Evolutionary conservation across 2,113 vertebrate species (phyloP), one percentile per base, ranked within the genome.

Genomic region (Amphiprion percula): DNA sequence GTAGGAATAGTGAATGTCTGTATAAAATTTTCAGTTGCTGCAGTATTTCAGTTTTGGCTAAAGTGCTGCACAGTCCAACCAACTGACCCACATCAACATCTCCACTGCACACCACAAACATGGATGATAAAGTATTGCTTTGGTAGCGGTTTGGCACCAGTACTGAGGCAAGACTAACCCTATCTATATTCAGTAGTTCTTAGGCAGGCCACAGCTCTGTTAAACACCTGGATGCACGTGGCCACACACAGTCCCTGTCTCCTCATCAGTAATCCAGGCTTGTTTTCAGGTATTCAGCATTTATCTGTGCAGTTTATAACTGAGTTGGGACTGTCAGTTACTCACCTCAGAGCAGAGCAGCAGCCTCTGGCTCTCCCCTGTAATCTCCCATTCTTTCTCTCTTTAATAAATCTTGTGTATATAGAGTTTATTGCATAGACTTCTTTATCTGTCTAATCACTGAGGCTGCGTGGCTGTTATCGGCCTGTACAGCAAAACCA

Each of bases 321-420:
- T 33, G 8, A 58, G 58, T 10, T 67, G 19, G 52, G 30, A 58
- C 47, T 78, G 63, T 70, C 70, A 85, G 44, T 33, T 75, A 58
- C 62, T 87, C 83, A 83, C 21, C 55, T 74, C 63, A 50, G 33
- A 79, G 70, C 61, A 21, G 47, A 82, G 67, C 17, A 68, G 26
- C 37, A 17, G 49, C 55, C 44, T 72, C 21, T 68, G 56, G 75
- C 49, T 21, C 60, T 62, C n/a, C n/a, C 61, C 47, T 21, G 19
- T 80, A 85, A 87, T 79, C 72, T 70, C 33, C 44, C 67, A 49
- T 64, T 80, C 21, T 33, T 49, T 23, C 50, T 41, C 33, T 68
- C 26, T 77, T 39, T 55, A 59, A 77, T 50, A 46, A 47, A 56
- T 44, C 46, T 23, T 60, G 41, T 77, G 53, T 79, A 49, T 77